Evolutionary conservation across 2,888 invertebrate species (phyloP), one percentile per base, ranked within the genome.

Genomic region (Leptothorax acervorum): DNA sequence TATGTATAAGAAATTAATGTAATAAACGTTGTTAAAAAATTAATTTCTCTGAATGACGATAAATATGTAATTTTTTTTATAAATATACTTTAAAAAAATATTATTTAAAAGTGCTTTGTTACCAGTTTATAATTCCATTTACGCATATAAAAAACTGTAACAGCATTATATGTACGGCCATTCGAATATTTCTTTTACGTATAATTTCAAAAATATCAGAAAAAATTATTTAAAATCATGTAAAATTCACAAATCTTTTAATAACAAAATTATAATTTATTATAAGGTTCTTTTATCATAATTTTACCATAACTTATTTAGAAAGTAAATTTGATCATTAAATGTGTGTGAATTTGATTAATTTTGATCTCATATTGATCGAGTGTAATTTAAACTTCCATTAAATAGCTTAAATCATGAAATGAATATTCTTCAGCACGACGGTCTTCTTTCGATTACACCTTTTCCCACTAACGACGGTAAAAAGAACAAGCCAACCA

Each of bases 391-490:
- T 35, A 75, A 75, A 63, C 48, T 65, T 75, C 65, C 48, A 48
- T 75, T 63, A 63, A 75, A 48, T 75, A 75, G 18, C 51, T 75
- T 55, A 39, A 55, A 73, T 55, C 39, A 73, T 73, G 6, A 66
- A 75, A 63, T 48, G 31, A 63, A 75, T 75, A 65, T 75, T 65
- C 51, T 75, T 75, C 48, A 23, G 28, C 48, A 51, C 5, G 70
- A 70, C 53, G 39, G 48, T 65, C 15, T 74, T 12, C 4, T 45
- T 45, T 60, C 65, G 45, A 63, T 75, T 65, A 51, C 39, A 65
- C 11, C 12, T 15, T 39, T 65, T 63, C 65, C 23, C 23, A 12
- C 15, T 48, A 28, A 63, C 31, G 35, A 48, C n/a, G 35, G 6
- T n/a, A 65, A 66, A 75, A 65, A 65, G 51, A 75, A 65, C n/a